Base-by-base conservation (phyloP, 2,888 invertebrate species). In the Agrotis exclamationis region DNA sequence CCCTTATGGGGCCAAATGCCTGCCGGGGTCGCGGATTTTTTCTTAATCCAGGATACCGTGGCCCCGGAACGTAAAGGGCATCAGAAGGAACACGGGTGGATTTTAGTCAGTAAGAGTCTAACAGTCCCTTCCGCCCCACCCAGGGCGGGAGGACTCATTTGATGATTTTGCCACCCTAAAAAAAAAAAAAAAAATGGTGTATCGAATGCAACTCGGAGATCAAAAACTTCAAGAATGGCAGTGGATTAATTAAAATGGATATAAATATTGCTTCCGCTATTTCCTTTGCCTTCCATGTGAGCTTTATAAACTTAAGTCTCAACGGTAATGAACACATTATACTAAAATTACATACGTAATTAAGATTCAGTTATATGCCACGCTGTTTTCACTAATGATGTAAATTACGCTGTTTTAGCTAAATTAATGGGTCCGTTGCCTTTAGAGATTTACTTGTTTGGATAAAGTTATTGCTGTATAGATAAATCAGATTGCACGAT, bases 291-390 rank as follows among this genome's bases (percentile, higher is more conserved):
- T 70, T 67, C 33, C 45, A 62, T 63, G 39, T 54, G 51, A 62
- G 62, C 64, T 68, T 54, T 64, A 59, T 63, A 70, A 70, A 65
- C 67, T 70, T 65, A 47, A 68, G 57, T 70, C 67, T 58, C 57
- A 63, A 69, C 57, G 64, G 54, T 75, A 64, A 80, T 76, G 68
- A 80, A 79, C 70, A 65, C 69, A 64, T 72, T 57, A 53, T 48
- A 70, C 68, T 66, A 70, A 80, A 70, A 70, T 82, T 64, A 82
- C 62, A 57, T 53, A 65, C 69, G 64, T 75, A 65, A 75, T 81
- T 82, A 81, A 75, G 69, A 82, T 70, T 79, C 63, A 75, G 71
- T 63, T 70, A 59, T 63, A 72, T 63, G 62, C 74, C 63, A 67
- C 70, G 50, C 28, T 67, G 58, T 67, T 72, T 72, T 70, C 69